Conservation (phyloP, 92 coral and sea anemone genomes). For the Micromussa lordhowensis region DNA sequence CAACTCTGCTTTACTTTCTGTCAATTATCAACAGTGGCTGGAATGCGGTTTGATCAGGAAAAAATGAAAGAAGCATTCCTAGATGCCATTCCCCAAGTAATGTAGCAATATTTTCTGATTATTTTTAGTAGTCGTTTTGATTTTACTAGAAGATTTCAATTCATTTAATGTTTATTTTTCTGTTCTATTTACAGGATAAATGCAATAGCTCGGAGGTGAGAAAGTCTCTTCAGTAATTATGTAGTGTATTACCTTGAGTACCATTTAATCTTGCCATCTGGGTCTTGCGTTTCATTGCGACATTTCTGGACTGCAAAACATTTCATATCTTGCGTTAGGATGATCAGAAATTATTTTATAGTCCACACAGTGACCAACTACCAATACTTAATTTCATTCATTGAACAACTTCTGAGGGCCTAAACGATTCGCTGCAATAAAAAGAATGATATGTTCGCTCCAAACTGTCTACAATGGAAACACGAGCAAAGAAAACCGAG, state of each 20-base stretch:
- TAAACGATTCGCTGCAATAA: too few relatives aligned
- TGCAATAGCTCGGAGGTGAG: slow-evolving; percentile 30
- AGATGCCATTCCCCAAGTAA: slow-evolving; percentile 13
- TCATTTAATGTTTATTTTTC: neutral
- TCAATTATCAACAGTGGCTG: slow-evolving; percentile 65
- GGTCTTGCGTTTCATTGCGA: too few relatives aligned
- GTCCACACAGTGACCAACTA: too few relatives aligned
- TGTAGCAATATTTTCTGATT: neutral
- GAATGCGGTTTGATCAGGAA: slow-evolving; percentile 63
- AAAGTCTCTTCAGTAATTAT: neutral
- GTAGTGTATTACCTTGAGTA: neutral
- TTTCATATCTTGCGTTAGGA: too few relatives aligned
- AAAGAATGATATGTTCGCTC: too few relatives aligned
- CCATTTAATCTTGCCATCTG: too few relatives aligned
- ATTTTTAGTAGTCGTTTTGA: neutral
- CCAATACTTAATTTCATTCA: too few relatives aligned
- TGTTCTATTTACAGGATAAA: slow-evolving; percentile 8
- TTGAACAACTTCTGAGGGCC: too few relatives aligned
- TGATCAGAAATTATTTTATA: too few relatives aligned
- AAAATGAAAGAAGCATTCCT: slow-evolving; percentile 15
- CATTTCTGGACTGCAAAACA: too few relatives aligned
- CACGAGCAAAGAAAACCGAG: too few relatives aligned
- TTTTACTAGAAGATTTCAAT: neutral
- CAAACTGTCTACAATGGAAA: too few relatives aligned
- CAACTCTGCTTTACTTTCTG: neutral